Percentiles rank a stretch among this genome's conserved stretches.
phyloP scores from a whole-genome alignment of 2,888 invertebrate species.

The Augochlorella aurata region DNA sequence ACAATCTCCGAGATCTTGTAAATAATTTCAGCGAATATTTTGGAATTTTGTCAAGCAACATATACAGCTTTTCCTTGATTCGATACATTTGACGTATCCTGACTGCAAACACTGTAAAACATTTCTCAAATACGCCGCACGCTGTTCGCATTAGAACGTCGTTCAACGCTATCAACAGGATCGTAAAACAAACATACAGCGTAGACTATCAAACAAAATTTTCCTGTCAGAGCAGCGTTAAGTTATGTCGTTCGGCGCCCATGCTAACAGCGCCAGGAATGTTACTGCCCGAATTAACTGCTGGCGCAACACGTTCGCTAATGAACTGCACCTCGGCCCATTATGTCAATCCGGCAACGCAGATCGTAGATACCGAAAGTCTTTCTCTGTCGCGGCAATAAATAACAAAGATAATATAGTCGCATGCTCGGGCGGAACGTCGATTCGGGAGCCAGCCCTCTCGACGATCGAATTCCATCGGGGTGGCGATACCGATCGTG shows the following conservation, averaged over 20 bases:
- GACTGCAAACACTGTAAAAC: too few relatives aligned
- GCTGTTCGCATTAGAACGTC: too few relatives aligned
- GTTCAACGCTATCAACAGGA: neutral
- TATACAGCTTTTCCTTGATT: too few relatives aligned
- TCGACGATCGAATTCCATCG: constrained; percentile 31
- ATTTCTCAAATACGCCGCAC: too few relatives aligned
- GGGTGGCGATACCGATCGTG: constrained; percentile 32
- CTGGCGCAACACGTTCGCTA: neutral
- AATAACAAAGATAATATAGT: constrained; percentile 41
- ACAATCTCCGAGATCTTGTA: too few relatives aligned
- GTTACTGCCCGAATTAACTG: constrained; percentile 33
- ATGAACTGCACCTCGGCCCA: constrained; percentile 19
- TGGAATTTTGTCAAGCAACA: too few relatives aligned
- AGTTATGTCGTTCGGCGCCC: neutral
- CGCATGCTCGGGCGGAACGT: neutral
- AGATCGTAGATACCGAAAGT: constrained; percentile 15
- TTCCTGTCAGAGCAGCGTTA: too few relatives aligned
- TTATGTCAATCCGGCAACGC: constrained; percentile 22
- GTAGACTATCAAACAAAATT: neutral
- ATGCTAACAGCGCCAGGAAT: constrained; percentile 1
- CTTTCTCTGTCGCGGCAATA: neutral
- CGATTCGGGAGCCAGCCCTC: neutral
- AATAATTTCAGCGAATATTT: too few relatives aligned
- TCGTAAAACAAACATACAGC: neutral
- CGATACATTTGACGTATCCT: too few relatives aligned